phyloP scores from a whole-genome alignment of 2,113 vertebrate genomes.

The Beaufortia kweichowensis region DNA sequence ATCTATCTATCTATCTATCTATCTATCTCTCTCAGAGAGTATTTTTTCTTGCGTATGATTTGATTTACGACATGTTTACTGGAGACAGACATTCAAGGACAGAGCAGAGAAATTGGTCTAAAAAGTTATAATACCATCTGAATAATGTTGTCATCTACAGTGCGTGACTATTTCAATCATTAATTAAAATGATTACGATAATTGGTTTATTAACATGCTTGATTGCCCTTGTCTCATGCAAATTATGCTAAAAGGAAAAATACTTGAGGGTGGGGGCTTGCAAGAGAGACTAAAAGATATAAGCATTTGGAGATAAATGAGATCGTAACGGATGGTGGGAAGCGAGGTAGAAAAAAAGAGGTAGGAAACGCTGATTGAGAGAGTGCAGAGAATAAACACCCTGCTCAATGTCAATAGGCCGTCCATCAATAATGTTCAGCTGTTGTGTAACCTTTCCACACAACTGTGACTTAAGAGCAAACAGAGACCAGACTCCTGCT shows the following conservation, averaged over 20 bases:
- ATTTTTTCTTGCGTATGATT: neutral
- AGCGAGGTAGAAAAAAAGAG: slow-evolving; percentile 34
- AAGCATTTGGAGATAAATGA: slow-evolving; percentile 44
- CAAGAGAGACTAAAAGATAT: slow-evolving; percentile 40
- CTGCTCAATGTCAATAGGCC: slow-evolving; percentile 52
- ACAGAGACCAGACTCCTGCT: slow-evolving; percentile 18
- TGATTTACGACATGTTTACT: neutral
- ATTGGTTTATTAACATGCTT: slow-evolving; percentile 43
- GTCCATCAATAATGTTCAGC: slow-evolving; percentile 52
- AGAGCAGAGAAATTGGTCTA: slow-evolving; percentile 6
- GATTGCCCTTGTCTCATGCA: slow-evolving; percentile 30
- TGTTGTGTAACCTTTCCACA: slow-evolving; percentile 39
- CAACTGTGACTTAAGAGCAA: neutral
- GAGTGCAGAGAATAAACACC: slow-evolving; percentile 26
- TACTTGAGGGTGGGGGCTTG: slow-evolving; percentile 40
- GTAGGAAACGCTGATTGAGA: slow-evolving; percentile 27
- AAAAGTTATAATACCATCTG: slow-evolving; percentile 29
- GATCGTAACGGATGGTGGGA: slow-evolving; percentile 24
- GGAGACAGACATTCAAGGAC: neutral
- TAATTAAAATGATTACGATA: slow-evolving; percentile 37
- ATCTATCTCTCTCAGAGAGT: neutral
- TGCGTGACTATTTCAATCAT: slow-evolving; percentile 14
- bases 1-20: neutral
- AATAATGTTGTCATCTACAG: slow-evolving; percentile 23
- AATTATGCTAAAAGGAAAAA: slow-evolving; percentile 24